These are phyloP conservation scores for Sycophila texana DNA, from an alignment of 2,888 invertebrate species.

Conservation along the genomic window DNA sequence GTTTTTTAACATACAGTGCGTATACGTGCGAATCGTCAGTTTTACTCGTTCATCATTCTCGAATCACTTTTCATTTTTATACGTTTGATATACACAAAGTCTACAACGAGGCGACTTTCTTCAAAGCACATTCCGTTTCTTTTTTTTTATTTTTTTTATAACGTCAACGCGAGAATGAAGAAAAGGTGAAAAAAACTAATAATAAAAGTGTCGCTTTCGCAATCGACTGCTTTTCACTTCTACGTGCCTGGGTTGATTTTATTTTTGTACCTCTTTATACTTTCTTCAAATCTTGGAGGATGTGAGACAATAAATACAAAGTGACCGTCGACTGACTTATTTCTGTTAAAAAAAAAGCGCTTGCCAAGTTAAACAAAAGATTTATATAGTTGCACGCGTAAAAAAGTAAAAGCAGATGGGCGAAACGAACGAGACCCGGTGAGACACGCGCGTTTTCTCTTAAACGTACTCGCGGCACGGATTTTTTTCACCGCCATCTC, in stretches of 20 bases:
- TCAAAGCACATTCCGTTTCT: slow-evolving; percentile 51
- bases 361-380: slow-evolving; percentile 12
- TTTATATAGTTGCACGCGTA: slow-evolving; percentile 23
- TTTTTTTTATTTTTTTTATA: slow-evolving; percentile 14
- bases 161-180: slow-evolving; percentile 17
- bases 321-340: slow-evolving; percentile 39
- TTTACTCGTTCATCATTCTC: slow-evolving; percentile 19
- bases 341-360: slow-evolving; percentile 17
- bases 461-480: slow-evolving; percentile 31
- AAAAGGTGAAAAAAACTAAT: slow-evolving; percentile 13
- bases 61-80: slow-evolving; percentile 33
- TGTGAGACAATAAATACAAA: slow-evolving; percentile 40
- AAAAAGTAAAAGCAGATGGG: not conserved
- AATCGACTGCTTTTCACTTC: slow-evolving; percentile 30
- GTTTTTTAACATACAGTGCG: slow-evolving; percentile 16
- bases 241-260: slow-evolving; percentile 25
- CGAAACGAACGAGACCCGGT: slow-evolving; percentile 18
- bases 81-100: slow-evolving; percentile 27
- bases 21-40: slow-evolving; percentile 26
- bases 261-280: slow-evolving; percentile 47
- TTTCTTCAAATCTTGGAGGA: slow-evolving; percentile 24
- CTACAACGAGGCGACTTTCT: slow-evolving; percentile 20
- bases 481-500: slow-evolving; percentile 62
- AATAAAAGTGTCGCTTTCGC: slow-evolving; percentile 12
- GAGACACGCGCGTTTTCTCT: slow-evolving; percentile 38